phyloP scores from a whole-genome alignment of 2,113 vertebrate genomes.

The Parus major region DNA sequence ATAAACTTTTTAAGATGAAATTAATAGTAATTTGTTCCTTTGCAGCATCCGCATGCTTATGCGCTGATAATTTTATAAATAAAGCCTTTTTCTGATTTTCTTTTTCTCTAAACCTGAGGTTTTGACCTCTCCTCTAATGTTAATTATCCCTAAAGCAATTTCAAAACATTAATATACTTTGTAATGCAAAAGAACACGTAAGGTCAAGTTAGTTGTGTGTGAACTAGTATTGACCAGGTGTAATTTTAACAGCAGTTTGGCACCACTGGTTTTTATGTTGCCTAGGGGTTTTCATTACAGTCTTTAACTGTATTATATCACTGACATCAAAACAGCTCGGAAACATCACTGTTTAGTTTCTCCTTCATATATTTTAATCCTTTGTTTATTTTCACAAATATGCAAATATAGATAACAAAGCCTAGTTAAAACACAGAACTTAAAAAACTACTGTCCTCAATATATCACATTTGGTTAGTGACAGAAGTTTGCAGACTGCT shows the following conservation, averaged over 20 bases:
- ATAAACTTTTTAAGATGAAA: background rate
- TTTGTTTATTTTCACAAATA: constrained; percentile 41
- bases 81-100: background rate
- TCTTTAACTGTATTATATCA: constrained; percentile 26
- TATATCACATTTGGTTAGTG: background rate
- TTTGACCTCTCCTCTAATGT: background rate
- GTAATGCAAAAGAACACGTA: background rate
- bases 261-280: constrained; percentile 18
- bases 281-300: constrained; percentile 22
- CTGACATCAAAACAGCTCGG: constrained; percentile 15
- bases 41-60: background rate
- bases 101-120: background rate
- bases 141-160: constrained; percentile 44
- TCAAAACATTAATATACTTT: constrained; percentile 25
- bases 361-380: constrained; percentile 25
- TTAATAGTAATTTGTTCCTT: background rate
- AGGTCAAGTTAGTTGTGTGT: constrained; percentile 22
- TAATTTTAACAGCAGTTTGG: constrained; percentile 55
- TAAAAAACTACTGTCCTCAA: background rate
- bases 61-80: constrained; percentile 36
- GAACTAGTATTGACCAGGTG: constrained; percentile 39
- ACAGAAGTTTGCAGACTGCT: background rate
- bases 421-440: background rate
- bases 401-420: constrained; percentile 32
- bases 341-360: background rate